Conservation (phyloP, 2,888 invertebrate species). For the Tipula helvola region DNA sequence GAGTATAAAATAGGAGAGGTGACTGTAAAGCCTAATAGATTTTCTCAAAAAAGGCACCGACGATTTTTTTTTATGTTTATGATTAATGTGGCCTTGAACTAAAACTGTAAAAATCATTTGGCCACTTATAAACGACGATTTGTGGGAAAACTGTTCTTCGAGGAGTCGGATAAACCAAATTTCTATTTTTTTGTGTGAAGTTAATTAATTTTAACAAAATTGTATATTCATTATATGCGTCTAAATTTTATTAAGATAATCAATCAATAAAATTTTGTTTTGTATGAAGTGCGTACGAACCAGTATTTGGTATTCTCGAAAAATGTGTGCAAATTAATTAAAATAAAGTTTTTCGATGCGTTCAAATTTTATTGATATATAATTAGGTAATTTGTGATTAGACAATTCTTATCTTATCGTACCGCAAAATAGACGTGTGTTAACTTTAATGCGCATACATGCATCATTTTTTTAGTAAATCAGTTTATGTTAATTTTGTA, state of each 20-base stretch:
- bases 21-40: no score
- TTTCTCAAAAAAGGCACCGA: no score
- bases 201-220: background rate
- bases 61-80: no score
- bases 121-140: no score
- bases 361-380: background rate
- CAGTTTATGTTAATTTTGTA: background rate
- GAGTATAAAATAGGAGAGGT: no score
- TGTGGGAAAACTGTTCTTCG: no score
- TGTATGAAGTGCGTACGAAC: background rate
- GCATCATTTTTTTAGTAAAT: background rate
- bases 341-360: background rate
- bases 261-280: background rate
- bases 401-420: background rate
- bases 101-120: no score
- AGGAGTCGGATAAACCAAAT: background rate
- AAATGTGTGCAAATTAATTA: background rate
- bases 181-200: background rate
- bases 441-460: background rate
- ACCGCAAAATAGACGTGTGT: background rate
- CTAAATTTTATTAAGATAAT: background rate
- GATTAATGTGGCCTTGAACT: no score
- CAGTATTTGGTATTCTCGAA: background rate
- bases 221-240: background rate
- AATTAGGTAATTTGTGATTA: background rate